phyloP scores from a whole-genome alignment of 2,888 invertebrate genomes.

The Pardosa pseudoannulata region DNA sequence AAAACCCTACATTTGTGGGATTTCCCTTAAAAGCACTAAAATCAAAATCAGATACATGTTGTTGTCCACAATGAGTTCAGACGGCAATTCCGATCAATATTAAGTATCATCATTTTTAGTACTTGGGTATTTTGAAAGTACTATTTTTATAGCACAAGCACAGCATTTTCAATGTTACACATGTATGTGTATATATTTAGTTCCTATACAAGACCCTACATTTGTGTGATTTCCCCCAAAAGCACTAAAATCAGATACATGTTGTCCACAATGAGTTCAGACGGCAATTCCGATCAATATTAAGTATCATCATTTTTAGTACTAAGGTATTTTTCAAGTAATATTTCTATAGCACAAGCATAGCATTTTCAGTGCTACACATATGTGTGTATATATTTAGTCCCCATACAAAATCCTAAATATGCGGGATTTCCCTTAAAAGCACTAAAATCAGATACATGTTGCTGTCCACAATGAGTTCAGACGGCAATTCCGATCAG shows the following conservation, averaged over 20 bases:
- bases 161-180: no score
- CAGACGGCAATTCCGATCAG: constrained; percentile 75
- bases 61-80: constrained; percentile 64
- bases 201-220: no score
- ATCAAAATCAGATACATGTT: constrained; percentile 35
- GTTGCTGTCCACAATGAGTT: constrained; percentile 42
- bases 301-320: constrained; percentile 65
- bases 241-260: constrained; percentile 36
- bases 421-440: no score
- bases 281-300: constrained; percentile 75
- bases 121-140: background rate
- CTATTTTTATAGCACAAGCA: no score
- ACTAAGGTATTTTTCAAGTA: background rate
- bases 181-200: no score
- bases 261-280: constrained; percentile 64
- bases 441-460: constrained; percentile 28
- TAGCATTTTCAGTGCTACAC: no score
- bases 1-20: no score
- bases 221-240: no score
- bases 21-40: no score
- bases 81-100: constrained; percentile 75
- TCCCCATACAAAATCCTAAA: no score
- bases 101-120: constrained; percentile 65
- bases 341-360: no score
- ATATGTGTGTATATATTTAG: no score